These are phyloP conservation scores for Sturmia bella DNA, from an alignment of 2,888 invertebrate species.

Conservation along the genomic window DNA sequence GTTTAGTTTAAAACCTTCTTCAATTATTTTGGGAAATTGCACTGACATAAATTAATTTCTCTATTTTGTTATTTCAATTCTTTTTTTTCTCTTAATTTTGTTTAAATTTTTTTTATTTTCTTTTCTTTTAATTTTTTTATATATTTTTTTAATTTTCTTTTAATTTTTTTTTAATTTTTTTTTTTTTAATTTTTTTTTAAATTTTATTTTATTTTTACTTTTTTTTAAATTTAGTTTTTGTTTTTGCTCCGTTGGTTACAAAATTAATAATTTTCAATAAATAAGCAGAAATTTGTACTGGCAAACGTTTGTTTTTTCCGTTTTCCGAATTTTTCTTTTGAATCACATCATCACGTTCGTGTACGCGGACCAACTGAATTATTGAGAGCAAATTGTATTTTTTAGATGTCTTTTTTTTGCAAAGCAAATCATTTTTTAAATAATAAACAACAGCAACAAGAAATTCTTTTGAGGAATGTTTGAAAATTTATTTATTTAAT, in stretches of 20 bases:
- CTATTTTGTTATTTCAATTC: too few relatives aligned
- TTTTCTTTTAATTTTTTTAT: too few relatives aligned
- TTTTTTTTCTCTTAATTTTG: too few relatives aligned
- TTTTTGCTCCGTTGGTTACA: background rate
- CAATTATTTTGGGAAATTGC: too few relatives aligned
- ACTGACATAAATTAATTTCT: too few relatives aligned
- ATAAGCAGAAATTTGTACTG: constrained; percentile 4
- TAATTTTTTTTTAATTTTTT: background rate
- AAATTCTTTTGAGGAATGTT: constrained; percentile 14
- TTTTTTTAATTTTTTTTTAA: background rate
- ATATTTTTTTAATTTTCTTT: too few relatives aligned
- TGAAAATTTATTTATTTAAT: constrained; percentile 5
- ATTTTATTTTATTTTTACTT: background rate
- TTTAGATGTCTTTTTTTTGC: constrained; percentile 36
- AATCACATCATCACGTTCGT: constrained; percentile 58
- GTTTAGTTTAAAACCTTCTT: too few relatives aligned
- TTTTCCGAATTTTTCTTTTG: constrained; percentile 57
- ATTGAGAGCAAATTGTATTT: constrained; percentile 56
- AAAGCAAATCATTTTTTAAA: constrained; percentile 49
- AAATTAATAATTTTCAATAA: background rate
- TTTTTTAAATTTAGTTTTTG: background rate
- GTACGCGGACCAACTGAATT: constrained; percentile 60
- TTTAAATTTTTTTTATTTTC: too few relatives aligned
- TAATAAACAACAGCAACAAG: constrained; percentile 19
- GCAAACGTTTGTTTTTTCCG: constrained; percentile 23